phyloP scores from a whole-genome alignment of 2,888 invertebrate species.

The Drosophila recens region DNA sequence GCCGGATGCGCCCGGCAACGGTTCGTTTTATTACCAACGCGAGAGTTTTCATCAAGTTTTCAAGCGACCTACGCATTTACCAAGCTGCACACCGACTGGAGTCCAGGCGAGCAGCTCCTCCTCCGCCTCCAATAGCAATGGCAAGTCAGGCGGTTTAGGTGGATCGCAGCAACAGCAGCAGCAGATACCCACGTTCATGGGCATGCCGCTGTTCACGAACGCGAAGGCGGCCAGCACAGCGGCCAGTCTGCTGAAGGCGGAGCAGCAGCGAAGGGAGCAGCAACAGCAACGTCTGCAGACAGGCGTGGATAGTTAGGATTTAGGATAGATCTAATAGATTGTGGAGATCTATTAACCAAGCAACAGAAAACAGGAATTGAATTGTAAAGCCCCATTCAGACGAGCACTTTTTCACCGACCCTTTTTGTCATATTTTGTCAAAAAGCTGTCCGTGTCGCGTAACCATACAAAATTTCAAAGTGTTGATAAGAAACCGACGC shows the following conservation, averaged over 20 bases:
- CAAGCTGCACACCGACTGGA: conserved; percentile 24
- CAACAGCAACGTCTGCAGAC: conserved; percentile 35
- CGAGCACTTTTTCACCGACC: too few species aligned
- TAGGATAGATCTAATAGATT: too few species aligned
- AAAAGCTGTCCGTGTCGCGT: too few species aligned
- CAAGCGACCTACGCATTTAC: conserved; percentile 77
- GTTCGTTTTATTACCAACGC: conserved; percentile 91
- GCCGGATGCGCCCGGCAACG: conserved; percentile 91
- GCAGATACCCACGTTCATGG: conserved; percentile 89
- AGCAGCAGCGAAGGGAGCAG: conserved; percentile 46
- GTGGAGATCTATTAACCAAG: conserved; percentile 8
- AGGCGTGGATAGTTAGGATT: conserved; percentile 45
- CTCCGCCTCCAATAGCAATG: conserved; percentile 45
- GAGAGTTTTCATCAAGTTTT: conserved; percentile 82
- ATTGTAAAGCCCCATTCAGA: too few species aligned
- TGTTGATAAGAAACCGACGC: too few species aligned
- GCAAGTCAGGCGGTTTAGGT: conserved; percentile 1
- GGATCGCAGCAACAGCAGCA: conserved; percentile 40
- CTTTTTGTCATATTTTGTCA: too few species aligned
- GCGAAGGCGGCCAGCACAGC: conserved; percentile 62
- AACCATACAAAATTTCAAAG: too few species aligned
- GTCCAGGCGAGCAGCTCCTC: conserved; percentile 31
- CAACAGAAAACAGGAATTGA: conserved; percentile 48
- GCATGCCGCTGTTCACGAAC: conserved; percentile 89
- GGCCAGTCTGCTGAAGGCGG: conserved; percentile 51